A percentile compares a stretch with the other conserved stretches of the same genome.
Evolutionary conservation across 2,113 vertebrate species (phyloP).

Genomic region (zebrafish (Danio rerio)): GRCz12tu NC_133189.1:1027001-1027500

Average conservation of each 20-base stretch:
- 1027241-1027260: slow-evolving; percentile 29
- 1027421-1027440: slow-evolving; percentile 14
- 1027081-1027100: background rate
- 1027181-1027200: slow-evolving; percentile 18
- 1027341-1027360: background rate
- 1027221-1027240: background rate
- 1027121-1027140: background rate
- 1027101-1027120: background rate
- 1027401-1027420: slow-evolving; percentile 23
- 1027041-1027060: background rate
- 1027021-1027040: too few relatives aligned
- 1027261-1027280: background rate
- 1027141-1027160: background rate
- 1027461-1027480: too few relatives aligned
- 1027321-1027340: slow-evolving; percentile 17
- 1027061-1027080: background rate
- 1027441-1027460: too few relatives aligned
- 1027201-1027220: background rate
- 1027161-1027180: background rate
- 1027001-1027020: too few relatives aligned
- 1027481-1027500: too few relatives aligned
- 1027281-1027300: slow-evolving; percentile 4
- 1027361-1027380: slow-evolving; percentile 53
- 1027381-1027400: slow-evolving; percentile 2
- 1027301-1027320: slow-evolving; percentile 24